A percentile compares a stretch with the other conserved stretches of the same genome.
Conservation (phyloP, 2,888 invertebrate species). For the Glaucopsyche alexis region DNA sequence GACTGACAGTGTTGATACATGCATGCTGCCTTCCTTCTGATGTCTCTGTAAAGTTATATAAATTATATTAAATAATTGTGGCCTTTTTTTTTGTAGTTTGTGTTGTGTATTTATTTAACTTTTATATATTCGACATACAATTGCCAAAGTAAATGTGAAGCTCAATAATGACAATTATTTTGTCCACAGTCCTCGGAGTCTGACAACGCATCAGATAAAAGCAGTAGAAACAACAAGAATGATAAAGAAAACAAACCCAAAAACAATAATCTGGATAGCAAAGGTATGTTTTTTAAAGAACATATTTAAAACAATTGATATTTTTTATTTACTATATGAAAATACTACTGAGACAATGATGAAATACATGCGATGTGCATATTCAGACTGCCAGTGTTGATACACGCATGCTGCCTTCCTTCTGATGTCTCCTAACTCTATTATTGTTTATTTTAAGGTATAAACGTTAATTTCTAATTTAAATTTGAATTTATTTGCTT, state of each 20-base stretch:
- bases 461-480: background rate
- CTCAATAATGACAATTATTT: slow-evolving; percentile 31
- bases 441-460: background rate
- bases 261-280: slow-evolving; percentile 64
- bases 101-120: too few species aligned
- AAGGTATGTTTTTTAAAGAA: slow-evolving; percentile 50
- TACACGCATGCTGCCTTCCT: slow-evolving; percentile 69
- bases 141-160: too few species aligned
- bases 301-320: background rate
- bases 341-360: slow-evolving; percentile 45
- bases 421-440: slow-evolving; percentile 46
- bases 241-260: slow-evolving; percentile 74
- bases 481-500: too few species aligned
- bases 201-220: slow-evolving; percentile 70
- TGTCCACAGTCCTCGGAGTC: slow-evolving; percentile 66
- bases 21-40: slow-evolving; percentile 72
- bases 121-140: too few species aligned
- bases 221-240: slow-evolving; percentile 64
- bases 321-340: background rate
- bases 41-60: slow-evolving; percentile 26
- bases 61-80: background rate
- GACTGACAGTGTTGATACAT: slow-evolving; percentile 58
- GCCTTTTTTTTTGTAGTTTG: too few species aligned
- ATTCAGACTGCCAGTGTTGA: slow-evolving; percentile 56
- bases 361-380: slow-evolving; percentile 61